Evolutionary conservation across 2,113 vertebrate species (phyloP), one percentile per base, ranked within the genome.

Genomic region (Ardeotis arabs): DNA sequence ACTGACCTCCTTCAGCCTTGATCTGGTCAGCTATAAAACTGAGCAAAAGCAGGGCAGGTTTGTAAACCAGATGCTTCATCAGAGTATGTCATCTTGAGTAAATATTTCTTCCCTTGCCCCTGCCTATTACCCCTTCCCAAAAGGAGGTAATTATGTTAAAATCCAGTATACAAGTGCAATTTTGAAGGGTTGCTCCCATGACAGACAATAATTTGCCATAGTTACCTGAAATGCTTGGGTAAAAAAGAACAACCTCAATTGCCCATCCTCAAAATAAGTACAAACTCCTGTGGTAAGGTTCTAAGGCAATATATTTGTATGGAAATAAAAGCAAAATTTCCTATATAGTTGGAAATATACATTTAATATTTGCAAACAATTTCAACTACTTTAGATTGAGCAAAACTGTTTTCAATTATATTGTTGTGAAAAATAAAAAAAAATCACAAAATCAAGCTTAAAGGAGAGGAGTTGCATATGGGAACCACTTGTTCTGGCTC

Each of bases 311-410:
- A 16, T 69, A 62, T 84, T 75, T 84, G 16, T 74, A 56, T 76
- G 63, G 41, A 84, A 76, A 76, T 66, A 79, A 76, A 59, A 95
- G 20, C 16, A 89, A 80, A 72, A 87, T 79, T 82, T 81, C 52
- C 33, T 41, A 5, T 23, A 8, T 76, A 55, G 16, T 17, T 25
- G 10, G 62, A 87, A 95, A 69, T 66, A 58, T 1, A 6, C 11
- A 44, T 89, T 81, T 94, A 87, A 79, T n/a, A 69, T 95, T 89
- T 95, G 52, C 25, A 84, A 68, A 58, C 31, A 79, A 52, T 47
- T 95, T 78, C 59, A 91, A 39, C 37, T 91, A n/a, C 35, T 96
- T 96, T 45, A 91, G 88, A 83, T 44, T 35, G 49, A 79, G 37
- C 58, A 79, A 84, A 80, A 84, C 55, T 67, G 21, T 59, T 88